These are phyloP conservation scores for Xyliphius kryptos DNA, from an alignment of 2,113 vertebrate species.

Conservation along the genomic window DNA sequence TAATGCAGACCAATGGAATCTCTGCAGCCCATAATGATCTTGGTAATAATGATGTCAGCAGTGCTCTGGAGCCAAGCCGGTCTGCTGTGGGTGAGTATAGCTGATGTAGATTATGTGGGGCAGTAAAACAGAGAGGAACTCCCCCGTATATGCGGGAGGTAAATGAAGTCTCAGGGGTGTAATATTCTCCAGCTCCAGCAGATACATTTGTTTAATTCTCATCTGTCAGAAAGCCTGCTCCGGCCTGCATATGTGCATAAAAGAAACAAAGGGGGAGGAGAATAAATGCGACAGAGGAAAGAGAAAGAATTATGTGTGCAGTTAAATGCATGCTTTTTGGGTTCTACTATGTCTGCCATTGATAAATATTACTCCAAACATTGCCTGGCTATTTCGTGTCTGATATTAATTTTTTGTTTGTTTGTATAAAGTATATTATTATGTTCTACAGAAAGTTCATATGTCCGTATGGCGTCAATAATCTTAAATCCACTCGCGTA, in stretches of 20 bases:
- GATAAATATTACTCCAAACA: too few relatives aligned
- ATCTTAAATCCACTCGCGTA: too few relatives aligned
- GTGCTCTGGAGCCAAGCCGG: constrained; percentile 52
- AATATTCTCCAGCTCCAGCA: constrained; percentile 58
- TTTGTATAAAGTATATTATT: too few relatives aligned
- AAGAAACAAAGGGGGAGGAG: constrained; percentile 19
- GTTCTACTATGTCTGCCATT: constrained; percentile 10
- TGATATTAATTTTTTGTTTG: too few relatives aligned
- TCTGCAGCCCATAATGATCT: constrained; percentile 66
- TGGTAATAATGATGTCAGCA: constrained; percentile 64
- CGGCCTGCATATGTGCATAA: constrained; percentile 39
- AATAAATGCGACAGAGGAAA: constrained; percentile 12
- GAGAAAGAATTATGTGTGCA: constrained; percentile 8
- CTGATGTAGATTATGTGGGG: constrained; percentile 64
- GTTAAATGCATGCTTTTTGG: constrained; percentile 19
- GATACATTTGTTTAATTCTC: constrained; percentile 62
- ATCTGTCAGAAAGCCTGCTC: constrained; percentile 61
- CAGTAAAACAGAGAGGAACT: constrained; percentile 68
- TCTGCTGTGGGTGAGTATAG: constrained; percentile 38
- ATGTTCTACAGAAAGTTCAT: too few relatives aligned
- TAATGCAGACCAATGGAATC: constrained; percentile 45
- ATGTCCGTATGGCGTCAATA: too few relatives aligned
- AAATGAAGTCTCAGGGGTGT: constrained; percentile 70
- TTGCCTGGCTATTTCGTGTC: too few relatives aligned
- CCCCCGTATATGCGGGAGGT: constrained; percentile 68